phyloP scores from a whole-genome alignment of 2,113 vertebrate species.

The Rhombomys opimus region DNA sequence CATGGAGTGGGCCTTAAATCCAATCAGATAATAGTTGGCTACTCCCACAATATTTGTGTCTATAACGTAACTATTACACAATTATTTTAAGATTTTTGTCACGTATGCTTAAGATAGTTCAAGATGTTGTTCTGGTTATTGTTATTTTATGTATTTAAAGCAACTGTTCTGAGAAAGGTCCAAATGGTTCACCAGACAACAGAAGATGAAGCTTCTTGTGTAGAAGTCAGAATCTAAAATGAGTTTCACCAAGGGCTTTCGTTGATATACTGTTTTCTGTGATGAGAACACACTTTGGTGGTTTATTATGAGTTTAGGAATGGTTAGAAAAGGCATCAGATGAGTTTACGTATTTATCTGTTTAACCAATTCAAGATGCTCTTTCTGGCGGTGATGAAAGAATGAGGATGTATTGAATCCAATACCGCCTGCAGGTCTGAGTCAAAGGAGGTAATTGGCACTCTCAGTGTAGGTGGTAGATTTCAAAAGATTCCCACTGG shows the following conservation, averaged over 20 bases:
- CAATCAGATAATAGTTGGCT: background rate
- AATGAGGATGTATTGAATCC: background rate
- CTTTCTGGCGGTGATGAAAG: background rate
- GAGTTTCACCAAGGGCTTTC: background rate
- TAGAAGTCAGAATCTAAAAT: background rate
- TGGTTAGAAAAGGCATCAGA: background rate
- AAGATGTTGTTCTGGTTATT: background rate
- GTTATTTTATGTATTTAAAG: constrained; percentile 15
- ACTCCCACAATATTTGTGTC: background rate
- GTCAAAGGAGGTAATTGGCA: background rate
- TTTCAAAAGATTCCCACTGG: background rate
- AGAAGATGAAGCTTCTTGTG: background rate
- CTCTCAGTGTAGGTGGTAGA: background rate
- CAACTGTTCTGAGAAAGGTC: background rate
- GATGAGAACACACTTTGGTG: background rate
- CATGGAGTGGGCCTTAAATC: background rate
- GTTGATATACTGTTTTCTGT: background rate
- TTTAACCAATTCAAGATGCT: background rate
- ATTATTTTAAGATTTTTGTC: background rate
- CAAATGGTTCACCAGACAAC: background rate
- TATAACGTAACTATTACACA: background rate
- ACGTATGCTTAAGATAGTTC: background rate
- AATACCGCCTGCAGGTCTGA: background rate
- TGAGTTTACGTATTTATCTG: background rate
- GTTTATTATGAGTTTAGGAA: background rate